Base-by-base conservation (phyloP, 64 coral and sea anemone genomes). In the Pocillopora verrucosa region DNA sequence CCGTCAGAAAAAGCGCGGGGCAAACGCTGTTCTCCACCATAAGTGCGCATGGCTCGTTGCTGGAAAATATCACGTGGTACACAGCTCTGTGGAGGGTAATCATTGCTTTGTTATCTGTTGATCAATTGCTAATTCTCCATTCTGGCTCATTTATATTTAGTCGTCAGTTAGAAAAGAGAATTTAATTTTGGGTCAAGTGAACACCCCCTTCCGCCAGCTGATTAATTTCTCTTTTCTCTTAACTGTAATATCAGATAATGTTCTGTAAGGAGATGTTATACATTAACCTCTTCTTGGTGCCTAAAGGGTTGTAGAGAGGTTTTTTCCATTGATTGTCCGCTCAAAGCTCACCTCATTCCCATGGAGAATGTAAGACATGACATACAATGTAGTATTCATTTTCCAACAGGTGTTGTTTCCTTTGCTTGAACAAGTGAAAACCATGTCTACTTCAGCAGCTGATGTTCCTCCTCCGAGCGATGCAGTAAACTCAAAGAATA, bases 1-100 rank as follows among this genome's bases (percentile, higher is more conserved):
- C 97, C 4, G 97, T 99, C 14, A 92, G 97, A 35, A 99, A 99
- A 89, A 99, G 97, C 26, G 97, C 97, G n/a, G 97, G 97, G 24
- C 97, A 99, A 80, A 99, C 97, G 11, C 61, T 99, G 74, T 99
- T 99, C 86, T 99, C 97, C 7, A 99, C 97, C 73, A 93, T 99
- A 15, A 93, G 94, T 93, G 97, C 93, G 20, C 97, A 99, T 80
- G 97, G 97, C 0, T 99, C 94, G 11, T 75, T 99, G 25, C 67
- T 99, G 38, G 88, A 99, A 26, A 94, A 95, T 77, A 68, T 78
- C 76, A 91, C 88, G 15, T 95, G 90, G 86, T 98, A 95, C 36
- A 91, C 90, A 11, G 93, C 95, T 35, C 79, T 98, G 6, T 98
- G 93, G 90, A 90, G 94, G 88, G 81, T 98, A 87, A 86, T 13